Evolutionary conservation across 2,113 vertebrate genomes (phyloP), one percentile per base, ranked within the genome.

Genomic region (Rhinichthys klamathensis): DNA sequence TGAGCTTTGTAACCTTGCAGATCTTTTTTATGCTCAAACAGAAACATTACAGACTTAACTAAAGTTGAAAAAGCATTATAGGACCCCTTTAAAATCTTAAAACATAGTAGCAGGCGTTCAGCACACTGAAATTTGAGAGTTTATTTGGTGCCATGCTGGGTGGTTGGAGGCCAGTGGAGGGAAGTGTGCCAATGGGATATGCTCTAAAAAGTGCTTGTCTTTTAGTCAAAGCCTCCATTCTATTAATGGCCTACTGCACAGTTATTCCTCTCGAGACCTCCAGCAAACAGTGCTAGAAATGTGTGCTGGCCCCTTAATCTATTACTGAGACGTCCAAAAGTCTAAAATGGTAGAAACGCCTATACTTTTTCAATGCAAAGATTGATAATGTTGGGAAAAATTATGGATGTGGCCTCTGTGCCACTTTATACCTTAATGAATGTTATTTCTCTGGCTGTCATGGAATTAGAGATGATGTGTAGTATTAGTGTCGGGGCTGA

Each of bases 161-260:
- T 67, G 67, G 86, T 80, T 44, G 54, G 44, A 84, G 13, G 25
- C 49, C 82, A 74, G 67, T 15, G 13, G 16, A n/a, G 11, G 67
- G 82, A 58, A 84, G 5, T 16, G 3, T 74, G 56, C 69, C 58
- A 80, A 30, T 74, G 75, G 41, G 84, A 81, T 72, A 65, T 74
- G 35, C 76, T 51, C 44, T 73, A 65, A 82, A 84, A 84, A 84
- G 35, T 54, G 30, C 46, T 80, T 25, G 76, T 80, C 69, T 76
- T 84, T 58, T n/a, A 84, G 69, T 87, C 38, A 80, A 85, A 85
- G 77, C 65, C 25, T 12, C 84, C 70, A 85, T 85, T 85, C 77
- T 74, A 54, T 63, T 46, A 80, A 60, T 38, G 84, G 49, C 27
- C 77, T 51, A n/a, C 51, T 85, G 84, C 65, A 80, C 49, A 46